Base-by-base conservation (phyloP, 2,113 vertebrate species). In the Corythoichthys intestinalis region DNA sequence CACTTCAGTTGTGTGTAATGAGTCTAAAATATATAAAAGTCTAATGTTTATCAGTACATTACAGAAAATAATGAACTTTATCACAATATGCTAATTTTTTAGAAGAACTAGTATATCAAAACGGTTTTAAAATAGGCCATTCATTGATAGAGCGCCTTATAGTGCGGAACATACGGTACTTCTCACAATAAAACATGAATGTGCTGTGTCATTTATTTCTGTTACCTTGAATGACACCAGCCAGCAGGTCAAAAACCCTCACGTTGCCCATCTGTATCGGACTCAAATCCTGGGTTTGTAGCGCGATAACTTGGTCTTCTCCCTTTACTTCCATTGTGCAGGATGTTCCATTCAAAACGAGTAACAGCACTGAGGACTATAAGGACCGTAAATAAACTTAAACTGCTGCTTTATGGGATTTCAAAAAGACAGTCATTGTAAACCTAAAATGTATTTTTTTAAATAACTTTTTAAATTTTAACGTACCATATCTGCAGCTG, bases 351-450 rank as follows among this genome's bases (percentile, higher is more conserved):
- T 66, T 90, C 85, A 97, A 85, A 76, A 92, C 86, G 83, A 99
- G 65, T 66, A 96, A 70, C 6, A 98, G 74, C 75, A 96, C 93
- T 1, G 94, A 97, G 3, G 94, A 93, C 97, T 99, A 86, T 1
- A 83, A 63, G 6, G 81, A 61, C 74, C 67, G 13, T 28, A 69
- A 34, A 68, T 15, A 6, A 44, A 63, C 65, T 20, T 3, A 34
- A 48, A 2, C 34, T 60, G 13, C 34, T 34, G 37, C 37, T 60
- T 60, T 14, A 37, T 35, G 7, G 37, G 14, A 28, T 58, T 58
- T 58, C 34, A 10, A 6, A 63, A 44, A 4, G 37, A 59, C 20
- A 4, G 3, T 34, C 11, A 13, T 38, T 37, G 12, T 57, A 34
- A 57, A 37, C 4, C 35, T 37, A 37, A 37, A 58, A 37, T 58